Evolutionary conservation across 1,140 invertebrate genomes (phyloP), one percentile per base, ranked within the genome.

Genomic region (Drosophila grimshawi): DNA sequence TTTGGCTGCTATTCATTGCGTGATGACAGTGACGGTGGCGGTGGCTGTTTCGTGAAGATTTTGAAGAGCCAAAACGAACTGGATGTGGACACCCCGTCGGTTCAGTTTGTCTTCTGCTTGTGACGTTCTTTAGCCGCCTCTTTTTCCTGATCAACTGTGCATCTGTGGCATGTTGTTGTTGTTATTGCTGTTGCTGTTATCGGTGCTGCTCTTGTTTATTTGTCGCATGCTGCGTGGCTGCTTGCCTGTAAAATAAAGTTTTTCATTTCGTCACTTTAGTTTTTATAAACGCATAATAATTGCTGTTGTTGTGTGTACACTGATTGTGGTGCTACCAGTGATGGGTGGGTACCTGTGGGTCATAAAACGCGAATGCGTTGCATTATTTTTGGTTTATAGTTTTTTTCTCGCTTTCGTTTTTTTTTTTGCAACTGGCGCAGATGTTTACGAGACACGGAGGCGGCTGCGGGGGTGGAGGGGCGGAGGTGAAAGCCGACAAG

Each of bases 1-100:
- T 69, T 69, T 92, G 90, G 74, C 88, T 92, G 55, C 76, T 85
- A 74, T 92, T 92, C 90, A 92, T 92, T 72, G 51, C 76, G 75
- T 45, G 11, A 55, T 45, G 11, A 55, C 48, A 49, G 55, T 52
- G 51, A 35, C 45, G 55, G 7, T 71, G 51, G 55, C 56, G 53
- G 51, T 64, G 37, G 41, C 57, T 43, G 51, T 3, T 66, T 56
- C 46, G 63, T 41, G 46, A 37, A 19, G 19, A 19, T 53, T 53
- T 64, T 64, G 43, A 57, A 72, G 55, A 74, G 72, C 55, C 55
- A 19, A 19, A 19, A 19, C 55, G 51, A 32, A 52, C 55, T 73
- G 55, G 35, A 39, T 49, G 49, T 63, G 69, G 48, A 45, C 43
- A 55, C 11, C 57, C 46, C 33, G 8, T 19, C 19, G 19, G 19